phyloP scores from a whole-genome alignment of 2,797 vertebrate species.

The Manis pentadactyla region DNA sequence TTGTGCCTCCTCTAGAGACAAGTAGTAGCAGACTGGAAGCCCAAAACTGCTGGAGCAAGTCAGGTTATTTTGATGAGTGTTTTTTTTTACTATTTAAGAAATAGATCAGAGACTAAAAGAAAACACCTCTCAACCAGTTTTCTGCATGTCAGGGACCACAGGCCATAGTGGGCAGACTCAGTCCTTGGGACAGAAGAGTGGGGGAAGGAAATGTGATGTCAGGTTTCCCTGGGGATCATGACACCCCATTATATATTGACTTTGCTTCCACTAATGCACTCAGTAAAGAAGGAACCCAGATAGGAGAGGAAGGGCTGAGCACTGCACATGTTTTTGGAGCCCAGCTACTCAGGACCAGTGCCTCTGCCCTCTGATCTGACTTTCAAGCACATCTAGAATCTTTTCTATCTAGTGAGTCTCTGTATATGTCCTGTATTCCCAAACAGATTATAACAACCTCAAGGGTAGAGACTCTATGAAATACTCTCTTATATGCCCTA shows the following conservation, averaged over 20 bases:
- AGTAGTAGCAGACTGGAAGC: neutral
- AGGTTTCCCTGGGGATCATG: neutral
- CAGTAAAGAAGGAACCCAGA: neutral
- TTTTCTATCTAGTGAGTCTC: neutral
- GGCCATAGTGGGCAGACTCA: neutral
- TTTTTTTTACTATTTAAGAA: neutral
- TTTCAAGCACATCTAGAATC: neutral
- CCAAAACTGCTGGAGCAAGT: neutral
- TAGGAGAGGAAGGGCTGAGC: neutral
- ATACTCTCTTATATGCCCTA: neutral
- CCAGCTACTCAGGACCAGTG: neutral
- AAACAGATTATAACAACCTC: neutral
- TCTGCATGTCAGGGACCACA: neutral
- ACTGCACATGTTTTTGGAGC: neutral
- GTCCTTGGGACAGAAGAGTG: neutral
- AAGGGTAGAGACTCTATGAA: neutral
- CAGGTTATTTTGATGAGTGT: neutral
- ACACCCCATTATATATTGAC: neutral
- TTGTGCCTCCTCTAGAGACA: neutral
- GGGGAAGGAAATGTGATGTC: neutral
- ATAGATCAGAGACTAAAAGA: neutral
- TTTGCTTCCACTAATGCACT: neutral
- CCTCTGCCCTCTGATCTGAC: neutral
- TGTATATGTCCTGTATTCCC: neutral
- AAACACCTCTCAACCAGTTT: neutral